These are phyloP conservation scores for Apistogramma diplotaenia DNA, from an alignment of 2,113 vertebrate genomes.

Conservation along the genomic window DNA sequence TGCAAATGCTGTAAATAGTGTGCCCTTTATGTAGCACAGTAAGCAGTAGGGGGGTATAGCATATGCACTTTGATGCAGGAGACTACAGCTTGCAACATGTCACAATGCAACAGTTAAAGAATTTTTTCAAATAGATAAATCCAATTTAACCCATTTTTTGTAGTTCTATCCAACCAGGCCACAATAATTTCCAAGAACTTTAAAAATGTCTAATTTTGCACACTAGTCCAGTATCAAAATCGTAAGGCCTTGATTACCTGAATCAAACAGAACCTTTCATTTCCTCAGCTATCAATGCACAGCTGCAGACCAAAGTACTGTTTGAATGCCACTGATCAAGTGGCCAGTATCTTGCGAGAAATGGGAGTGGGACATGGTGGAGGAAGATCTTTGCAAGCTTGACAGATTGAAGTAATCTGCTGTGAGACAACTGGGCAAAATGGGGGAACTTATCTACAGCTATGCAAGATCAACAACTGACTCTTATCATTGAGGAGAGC, in stretches of 20 bases:
- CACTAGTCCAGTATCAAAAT: background rate
- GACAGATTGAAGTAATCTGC: too few species aligned
- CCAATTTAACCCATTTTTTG: background rate
- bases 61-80: background rate
- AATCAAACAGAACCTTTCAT: background rate
- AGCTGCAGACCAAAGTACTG: background rate
- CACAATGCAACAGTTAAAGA: background rate
- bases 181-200: background rate
- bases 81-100: background rate
- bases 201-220: background rate
- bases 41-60: background rate
- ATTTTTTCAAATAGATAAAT: background rate
- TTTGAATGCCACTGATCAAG: background rate
- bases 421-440: too few species aligned
- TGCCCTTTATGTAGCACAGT: constrained; percentile 19
- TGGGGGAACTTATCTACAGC: too few species aligned
- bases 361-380: too few species aligned
- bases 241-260: too few species aligned
- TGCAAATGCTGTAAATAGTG: background rate
- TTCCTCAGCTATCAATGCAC: background rate
- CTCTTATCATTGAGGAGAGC: too few species aligned
- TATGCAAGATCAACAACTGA: too few species aligned
- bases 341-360: too few species aligned
- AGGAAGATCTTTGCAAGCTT: too few species aligned
- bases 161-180: background rate